phyloP scores from a whole-genome alignment of 1,140 invertebrate genomes.

The Nasonia giraulti region DNA sequence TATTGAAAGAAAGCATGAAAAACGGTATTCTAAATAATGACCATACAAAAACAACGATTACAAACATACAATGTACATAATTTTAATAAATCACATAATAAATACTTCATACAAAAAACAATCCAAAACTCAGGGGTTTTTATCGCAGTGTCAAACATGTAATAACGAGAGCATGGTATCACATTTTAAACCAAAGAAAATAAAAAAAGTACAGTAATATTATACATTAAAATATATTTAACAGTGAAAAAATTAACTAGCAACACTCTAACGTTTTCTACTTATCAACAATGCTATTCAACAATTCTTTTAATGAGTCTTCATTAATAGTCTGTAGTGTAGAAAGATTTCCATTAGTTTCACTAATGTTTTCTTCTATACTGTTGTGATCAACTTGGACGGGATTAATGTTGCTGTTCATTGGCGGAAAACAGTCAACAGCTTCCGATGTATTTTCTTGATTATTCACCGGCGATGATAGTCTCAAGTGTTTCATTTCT shows the following conservation, averaged over 20 bases:
- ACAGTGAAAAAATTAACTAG: neutral
- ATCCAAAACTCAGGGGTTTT: conserved; percentile 11
- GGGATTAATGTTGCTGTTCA: conserved; percentile 50
- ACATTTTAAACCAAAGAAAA: conserved; percentile 25
- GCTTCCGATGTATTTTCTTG: conserved; percentile 53
- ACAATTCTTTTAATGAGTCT: conserved; percentile 74
- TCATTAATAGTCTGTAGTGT: conserved; percentile 73
- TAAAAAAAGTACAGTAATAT: neutral
- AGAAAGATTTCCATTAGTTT: conserved; percentile 51
- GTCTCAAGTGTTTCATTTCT: conserved; percentile 74
- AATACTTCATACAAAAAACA: conserved; percentile 26
- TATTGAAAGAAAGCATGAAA: neutral
- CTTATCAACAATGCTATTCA: conserved; percentile 69
- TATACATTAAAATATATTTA: conserved; percentile 14
- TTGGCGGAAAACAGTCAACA: conserved; percentile 51
- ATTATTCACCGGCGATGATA: conserved; percentile 67
- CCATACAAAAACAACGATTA: neutral
- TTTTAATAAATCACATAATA: conserved; percentile 22
- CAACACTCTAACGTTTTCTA: conserved; percentile 31
- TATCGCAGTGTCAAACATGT: neutral
- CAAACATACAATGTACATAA: neutral
- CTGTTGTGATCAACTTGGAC: conserved; percentile 43
- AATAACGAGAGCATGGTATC: conserved; percentile 23
- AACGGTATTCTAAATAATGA: neutral
- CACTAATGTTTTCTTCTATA: conserved; percentile 51